Evolutionary conservation across 2,888 invertebrate genomes (phyloP).

Genomic region (Boloria selene): DNA sequence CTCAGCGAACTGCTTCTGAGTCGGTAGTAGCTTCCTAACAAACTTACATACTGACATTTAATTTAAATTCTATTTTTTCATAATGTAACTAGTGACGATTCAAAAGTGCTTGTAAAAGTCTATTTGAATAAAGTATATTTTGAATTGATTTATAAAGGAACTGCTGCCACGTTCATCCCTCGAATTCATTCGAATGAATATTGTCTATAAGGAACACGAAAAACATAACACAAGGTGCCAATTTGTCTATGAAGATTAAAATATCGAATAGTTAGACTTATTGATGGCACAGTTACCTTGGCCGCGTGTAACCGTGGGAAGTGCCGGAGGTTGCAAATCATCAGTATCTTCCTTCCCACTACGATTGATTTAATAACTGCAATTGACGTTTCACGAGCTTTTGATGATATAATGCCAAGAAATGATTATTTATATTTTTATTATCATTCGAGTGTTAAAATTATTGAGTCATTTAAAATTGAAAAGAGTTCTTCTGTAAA

Average conservation of each 20-base stretch:
- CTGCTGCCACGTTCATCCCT: no score
- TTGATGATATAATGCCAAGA: slow-evolving; percentile 3
- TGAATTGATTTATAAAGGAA: no score
- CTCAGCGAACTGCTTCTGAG: no score
- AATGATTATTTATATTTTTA: neutral
- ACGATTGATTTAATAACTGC: slow-evolving; percentile 25
- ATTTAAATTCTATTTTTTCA: no score
- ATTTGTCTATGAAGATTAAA: slow-evolving; percentile 17
- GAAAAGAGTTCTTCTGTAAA: no score
- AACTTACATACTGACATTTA: no score
- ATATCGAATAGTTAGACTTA: slow-evolving; percentile 24
- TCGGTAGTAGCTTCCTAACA: no score
- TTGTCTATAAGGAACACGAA: no score
- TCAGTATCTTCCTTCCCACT: slow-evolving; percentile 49
- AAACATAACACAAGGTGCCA: neutral
- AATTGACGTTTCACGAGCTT: slow-evolving; percentile 16
- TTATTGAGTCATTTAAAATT: neutral
- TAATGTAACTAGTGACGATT: no score
- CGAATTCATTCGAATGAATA: no score
- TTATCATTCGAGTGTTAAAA: neutral
- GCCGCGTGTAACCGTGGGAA: slow-evolving; percentile 65
- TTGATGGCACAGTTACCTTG: slow-evolving; percentile 68
- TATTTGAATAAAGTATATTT: no score
- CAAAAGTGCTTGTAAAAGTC: no score
- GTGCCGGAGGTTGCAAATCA: slow-evolving; percentile 44